Conservation (phyloP, 23 tunicate genomes). For the Corella eumyota region DNA sequence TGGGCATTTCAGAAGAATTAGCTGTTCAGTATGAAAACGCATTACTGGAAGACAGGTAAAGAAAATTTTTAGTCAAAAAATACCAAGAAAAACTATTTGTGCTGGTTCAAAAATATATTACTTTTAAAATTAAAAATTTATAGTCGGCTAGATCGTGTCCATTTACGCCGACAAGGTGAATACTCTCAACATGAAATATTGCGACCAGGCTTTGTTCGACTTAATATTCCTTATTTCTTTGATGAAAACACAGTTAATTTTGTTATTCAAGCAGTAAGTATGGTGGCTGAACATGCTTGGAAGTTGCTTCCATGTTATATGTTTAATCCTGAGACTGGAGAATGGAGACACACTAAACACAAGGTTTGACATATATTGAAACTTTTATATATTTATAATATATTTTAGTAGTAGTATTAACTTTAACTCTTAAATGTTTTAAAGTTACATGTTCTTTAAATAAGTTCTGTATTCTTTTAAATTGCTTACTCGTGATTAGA, state of each 20-base stretch:
- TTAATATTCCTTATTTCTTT: conserved; percentile 75
- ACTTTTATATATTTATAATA: neutral
- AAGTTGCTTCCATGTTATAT: conserved; percentile 63
- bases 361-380: too few species aligned
- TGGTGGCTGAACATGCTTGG: conserved; percentile 88
- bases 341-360: conserved; percentile 81
- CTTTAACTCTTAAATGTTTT: too few species aligned
- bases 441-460: too few species aligned
- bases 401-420: too few species aligned
- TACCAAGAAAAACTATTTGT: too few species aligned
- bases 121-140: too few species aligned
- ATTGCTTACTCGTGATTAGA: conserved; percentile 3
- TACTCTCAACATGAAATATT: conserved; percentile 59
- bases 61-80: too few species aligned
- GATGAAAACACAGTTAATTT: conserved; percentile 41
- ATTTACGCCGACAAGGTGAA: conserved; percentile 59
- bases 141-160: conserved; percentile 56
- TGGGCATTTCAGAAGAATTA: conserved; percentile 60
- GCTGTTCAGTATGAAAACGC: conserved; percentile 43
- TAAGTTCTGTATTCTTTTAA: too few species aligned
- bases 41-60: conserved; percentile 64
- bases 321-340: conserved; percentile 87
- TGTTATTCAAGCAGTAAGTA: conserved; percentile 57
- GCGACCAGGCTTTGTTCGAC: conserved; percentile 87
- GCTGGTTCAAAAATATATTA: too few species aligned